These are phyloP conservation scores for Astreopora myriophthalma DNA, from an alignment of 64 coral and sea anemone genomes.

Conservation along the genomic window DNA sequence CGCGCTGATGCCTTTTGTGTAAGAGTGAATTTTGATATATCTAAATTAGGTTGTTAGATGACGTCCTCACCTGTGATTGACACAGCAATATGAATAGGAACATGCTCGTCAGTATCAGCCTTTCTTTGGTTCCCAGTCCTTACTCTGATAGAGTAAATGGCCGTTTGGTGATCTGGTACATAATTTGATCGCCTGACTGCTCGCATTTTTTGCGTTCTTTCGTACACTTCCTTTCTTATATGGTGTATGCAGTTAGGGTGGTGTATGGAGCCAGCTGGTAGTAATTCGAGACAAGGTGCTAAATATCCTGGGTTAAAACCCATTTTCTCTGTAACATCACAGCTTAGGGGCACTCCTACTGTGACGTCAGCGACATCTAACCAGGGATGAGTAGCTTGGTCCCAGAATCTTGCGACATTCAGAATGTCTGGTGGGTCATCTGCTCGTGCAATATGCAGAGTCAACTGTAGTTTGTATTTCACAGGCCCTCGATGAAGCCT, in stretches of 20 bases:
- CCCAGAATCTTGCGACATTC: constrained; percentile 38
- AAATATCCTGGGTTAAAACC: constrained; percentile 9
- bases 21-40: too few species aligned
- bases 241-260: constrained; percentile 48
- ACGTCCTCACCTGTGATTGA: constrained; percentile 55
- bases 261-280: constrained; percentile 48
- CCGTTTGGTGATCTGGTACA: neutral
- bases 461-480: constrained; percentile 65
- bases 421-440: constrained; percentile 39
- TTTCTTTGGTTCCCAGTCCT: constrained; percentile 34
- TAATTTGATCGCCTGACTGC: neutral
- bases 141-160: constrained; percentile 42
- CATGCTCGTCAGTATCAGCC: constrained; percentile 57
- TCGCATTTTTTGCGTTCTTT: constrained; percentile 41
- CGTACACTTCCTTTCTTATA: constrained; percentile 47
- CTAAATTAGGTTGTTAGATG: neutral
- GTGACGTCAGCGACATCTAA: constrained; percentile 79
- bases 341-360: constrained; percentile 17
- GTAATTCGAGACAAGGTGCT: neutral
- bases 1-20: too few species aligned
- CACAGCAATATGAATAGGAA: too few species aligned
- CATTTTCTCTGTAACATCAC: constrained; percentile 3
- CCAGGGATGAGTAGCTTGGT: constrained; percentile 70
- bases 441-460: constrained; percentile 27
- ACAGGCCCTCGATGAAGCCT: constrained; percentile 59